A percentile compares a stretch with the other conserved stretches of the same genome.
phyloP scores from a whole-genome alignment of 2,888 invertebrate species.

The Stenoptilia bipunctidactyla region DNA sequence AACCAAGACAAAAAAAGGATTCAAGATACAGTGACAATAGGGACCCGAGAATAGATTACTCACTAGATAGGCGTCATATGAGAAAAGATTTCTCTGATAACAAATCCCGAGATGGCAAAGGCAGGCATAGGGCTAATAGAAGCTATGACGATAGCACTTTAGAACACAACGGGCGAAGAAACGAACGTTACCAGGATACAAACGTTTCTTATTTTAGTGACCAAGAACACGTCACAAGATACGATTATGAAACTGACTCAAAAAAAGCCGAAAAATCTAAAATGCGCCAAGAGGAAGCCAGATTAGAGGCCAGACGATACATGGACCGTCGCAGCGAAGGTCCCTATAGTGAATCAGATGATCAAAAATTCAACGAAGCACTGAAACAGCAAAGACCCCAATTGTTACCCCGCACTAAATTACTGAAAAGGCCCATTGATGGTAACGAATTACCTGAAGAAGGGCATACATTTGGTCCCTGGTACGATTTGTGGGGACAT shows the following conservation, averaged over 20 bases:
- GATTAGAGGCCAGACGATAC: conserved; percentile 51
- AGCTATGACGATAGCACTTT: conserved; percentile 61
- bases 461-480: conserved; percentile 85
- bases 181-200: conserved; percentile 56
- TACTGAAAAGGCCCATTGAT: conserved; percentile 70
- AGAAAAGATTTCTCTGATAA: conserved; percentile 48
- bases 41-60: conserved; percentile 60
- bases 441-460: conserved; percentile 65
- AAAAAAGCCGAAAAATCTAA: conserved; percentile 66
- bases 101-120: conserved; percentile 37
- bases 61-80: conserved; percentile 48
- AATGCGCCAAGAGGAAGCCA: conserved; percentile 59
- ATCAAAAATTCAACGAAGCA: conserved; percentile 69
- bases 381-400: conserved; percentile 65
- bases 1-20: conserved; percentile 51
- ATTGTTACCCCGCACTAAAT: conserved; percentile 78
- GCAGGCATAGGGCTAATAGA: conserved; percentile 39
- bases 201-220: conserved; percentile 63
- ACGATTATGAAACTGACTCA: conserved; percentile 65
- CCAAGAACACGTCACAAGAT: conserved; percentile 49
- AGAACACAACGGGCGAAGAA: conserved; percentile 48
- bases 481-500: conserved; percentile 90
- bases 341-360: conserved; percentile 63
- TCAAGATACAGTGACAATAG: conserved; percentile 28
- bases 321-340: conserved; percentile 51